phyloP scores from a whole-genome alignment of 2,797 vertebrate genomes.

The Sebastes diploproa region DNA sequence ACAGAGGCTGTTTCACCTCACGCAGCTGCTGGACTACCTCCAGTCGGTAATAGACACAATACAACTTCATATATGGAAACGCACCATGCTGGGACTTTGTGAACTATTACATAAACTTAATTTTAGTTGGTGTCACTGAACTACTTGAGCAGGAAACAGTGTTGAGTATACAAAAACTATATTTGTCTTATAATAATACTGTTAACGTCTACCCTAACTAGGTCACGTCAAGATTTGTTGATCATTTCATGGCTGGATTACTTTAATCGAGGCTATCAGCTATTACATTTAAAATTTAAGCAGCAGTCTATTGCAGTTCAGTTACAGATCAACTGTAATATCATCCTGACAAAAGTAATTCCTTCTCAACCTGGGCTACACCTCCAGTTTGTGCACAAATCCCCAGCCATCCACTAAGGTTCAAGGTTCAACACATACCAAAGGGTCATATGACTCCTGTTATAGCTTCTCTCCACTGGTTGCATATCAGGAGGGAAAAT shows the following conservation, averaged over 20 bases:
- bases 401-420: not conserved
- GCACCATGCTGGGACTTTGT: not conserved
- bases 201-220: not conserved
- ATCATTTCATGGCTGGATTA: not conserved
- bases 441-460: not conserved
- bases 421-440: not conserved
- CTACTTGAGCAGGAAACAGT: not conserved
- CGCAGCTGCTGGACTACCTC: slow-evolving; percentile 94
- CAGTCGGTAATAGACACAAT: slow-evolving; percentile 86
- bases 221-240: not conserved
- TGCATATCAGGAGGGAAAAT: not conserved
- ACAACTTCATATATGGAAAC: slow-evolving; percentile 12
- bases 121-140: not conserved
- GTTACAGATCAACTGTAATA: not conserved
- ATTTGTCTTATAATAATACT: not conserved
- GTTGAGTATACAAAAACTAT: not conserved
- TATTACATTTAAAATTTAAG: not conserved
- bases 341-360: not conserved
- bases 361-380: not conserved
- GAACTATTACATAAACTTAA: not conserved
- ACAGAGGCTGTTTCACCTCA: slow-evolving; percentile 94
- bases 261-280: not conserved
- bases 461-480: not conserved
- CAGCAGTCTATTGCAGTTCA: not conserved
- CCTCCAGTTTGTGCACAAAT: not conserved